Evolutionary conservation across 2,888 invertebrate genomes (phyloP).

Genomic region (Eristalinus sepulchralis): DNA sequence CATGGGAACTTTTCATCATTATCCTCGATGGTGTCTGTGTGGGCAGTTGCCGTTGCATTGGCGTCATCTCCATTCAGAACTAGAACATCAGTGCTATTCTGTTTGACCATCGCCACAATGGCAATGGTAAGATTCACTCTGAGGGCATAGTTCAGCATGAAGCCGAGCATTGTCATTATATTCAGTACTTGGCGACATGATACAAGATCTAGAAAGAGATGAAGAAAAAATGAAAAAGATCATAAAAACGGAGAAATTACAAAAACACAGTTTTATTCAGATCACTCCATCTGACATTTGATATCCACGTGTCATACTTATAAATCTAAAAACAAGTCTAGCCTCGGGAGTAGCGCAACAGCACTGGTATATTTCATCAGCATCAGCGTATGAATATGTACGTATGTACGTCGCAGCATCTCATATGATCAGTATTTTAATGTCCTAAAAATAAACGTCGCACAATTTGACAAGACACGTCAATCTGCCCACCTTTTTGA

Average conservation of each 20-base stretch:
- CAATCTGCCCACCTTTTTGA: conserved; percentile 12
- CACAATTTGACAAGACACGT: neutral
- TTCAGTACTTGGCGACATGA: conserved; percentile 91
- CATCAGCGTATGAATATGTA: neutral
- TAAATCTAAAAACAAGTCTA: neutral
- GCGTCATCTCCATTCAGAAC: conserved; percentile 30
- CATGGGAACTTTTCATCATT: conserved; percentile 86
- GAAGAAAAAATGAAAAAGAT: conserved; percentile 21
- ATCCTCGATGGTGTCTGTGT: conserved; percentile 3
- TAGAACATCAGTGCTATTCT: conserved; percentile 63
- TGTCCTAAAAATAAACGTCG: neutral
- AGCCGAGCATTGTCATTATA: conserved; percentile 92
- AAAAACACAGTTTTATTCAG: neutral
- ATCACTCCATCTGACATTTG: conserved; percentile 2
- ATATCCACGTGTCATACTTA: neutral
- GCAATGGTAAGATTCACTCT: conserved; percentile 93
- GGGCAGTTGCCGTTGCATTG: conserved; percentile 31
- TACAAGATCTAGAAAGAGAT: conserved; percentile 84
- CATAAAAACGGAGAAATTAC: no score
- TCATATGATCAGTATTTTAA: neutral
- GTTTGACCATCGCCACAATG: conserved; percentile 89
- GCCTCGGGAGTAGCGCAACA: conserved; percentile 5
- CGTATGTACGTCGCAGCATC: neutral
- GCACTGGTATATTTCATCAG: conserved; percentile 2
- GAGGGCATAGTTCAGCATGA: conserved; percentile 94